phyloP scores from a whole-genome alignment of 2,888 invertebrate genomes.

The Formica aserva region DNA sequence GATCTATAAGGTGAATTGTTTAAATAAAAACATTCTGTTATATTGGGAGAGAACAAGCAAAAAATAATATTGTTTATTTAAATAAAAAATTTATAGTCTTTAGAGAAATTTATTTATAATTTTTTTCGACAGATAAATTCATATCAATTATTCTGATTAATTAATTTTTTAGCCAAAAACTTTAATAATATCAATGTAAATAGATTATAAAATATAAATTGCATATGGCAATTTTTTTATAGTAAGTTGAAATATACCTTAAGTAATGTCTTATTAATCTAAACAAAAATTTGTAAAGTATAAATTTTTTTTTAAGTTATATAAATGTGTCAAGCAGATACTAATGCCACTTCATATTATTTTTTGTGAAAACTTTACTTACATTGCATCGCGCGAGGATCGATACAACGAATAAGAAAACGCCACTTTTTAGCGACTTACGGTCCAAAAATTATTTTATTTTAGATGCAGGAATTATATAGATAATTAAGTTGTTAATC shows the following conservation, averaged over 20 bases:
- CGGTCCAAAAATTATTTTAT: conserved; percentile 10
- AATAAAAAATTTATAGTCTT: not conserved
- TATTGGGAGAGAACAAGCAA: not conserved
- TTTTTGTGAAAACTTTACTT: conserved; percentile 3
- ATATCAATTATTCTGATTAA: conserved; percentile 11
- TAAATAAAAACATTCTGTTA: not conserved
- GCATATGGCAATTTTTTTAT: not conserved
- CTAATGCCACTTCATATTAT: not conserved
- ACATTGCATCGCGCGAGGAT: conserved; percentile 33
- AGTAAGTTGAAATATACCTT: not conserved
- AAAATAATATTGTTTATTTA: not conserved
- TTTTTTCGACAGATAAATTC: not conserved
- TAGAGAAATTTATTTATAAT: not conserved
- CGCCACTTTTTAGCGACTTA: conserved; percentile 35
- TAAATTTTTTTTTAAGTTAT: not conserved
- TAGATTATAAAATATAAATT: not conserved
- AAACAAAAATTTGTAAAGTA: not conserved
- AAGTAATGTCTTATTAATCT: conserved; percentile 6
- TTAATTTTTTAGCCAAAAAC: conserved; percentile 4
- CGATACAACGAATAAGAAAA: conserved; percentile 47
- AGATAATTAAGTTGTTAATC: not conserved
- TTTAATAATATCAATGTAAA: not conserved
- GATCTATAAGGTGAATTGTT: not conserved
- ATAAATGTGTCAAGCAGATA: not conserved
- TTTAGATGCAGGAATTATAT: not conserved